Base-by-base conservation (phyloP, 2,797 vertebrate species). In the Gila robusta region DNA sequence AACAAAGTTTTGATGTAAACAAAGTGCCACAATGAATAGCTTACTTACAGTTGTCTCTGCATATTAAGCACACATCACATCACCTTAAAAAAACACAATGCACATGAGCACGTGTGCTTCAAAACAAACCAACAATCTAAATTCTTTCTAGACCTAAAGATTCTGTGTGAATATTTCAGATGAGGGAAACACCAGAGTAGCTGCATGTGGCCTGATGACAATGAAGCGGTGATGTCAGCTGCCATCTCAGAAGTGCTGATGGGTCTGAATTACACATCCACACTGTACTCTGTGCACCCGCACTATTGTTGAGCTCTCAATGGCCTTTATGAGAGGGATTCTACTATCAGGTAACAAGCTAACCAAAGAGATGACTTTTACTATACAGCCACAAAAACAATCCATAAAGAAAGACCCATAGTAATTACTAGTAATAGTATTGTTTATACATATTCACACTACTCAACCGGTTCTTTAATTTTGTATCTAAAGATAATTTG, bases 181-280 rank as follows among this genome's bases (percentile, higher is more conserved):
- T 10, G 4, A 87, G 79, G 69, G 70, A 56, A 84, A 62, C 64
- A 41, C 56, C 49, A 54, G 56, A 54, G 64, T 35, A 76, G 62
- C 49, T 71, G 79, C 28, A 56, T 81, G 59, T 86, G 59, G 59
- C 35, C 32, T 62, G 87, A 78, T 90, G 89, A 95, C 92, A 95
- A 94, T 90, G 90, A 91, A 89, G 83, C 64, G 37, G 64, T 90
- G 77, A 92, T 84, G 91, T 94, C 93, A 95, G 94, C 94, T 93
- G 79, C 88, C 37, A 82, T 85, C 85, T 87, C 90, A 94, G 92
- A 94, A 95, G 90, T 94, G 94, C 95, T 96, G 94, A 95, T 94
- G 87, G 85, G 91, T 88, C 89, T 94, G 92, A 92, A 90, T 90
- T 90, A 91, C 67, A 67, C 49, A 41, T 67, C 21, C 69, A 71